Percentiles rank a stretch among this genome's conserved stretches.
Evolutionary conservation across 2,888 invertebrate species (phyloP).

Genomic region (Lasioglossum pauxillum): DNA sequence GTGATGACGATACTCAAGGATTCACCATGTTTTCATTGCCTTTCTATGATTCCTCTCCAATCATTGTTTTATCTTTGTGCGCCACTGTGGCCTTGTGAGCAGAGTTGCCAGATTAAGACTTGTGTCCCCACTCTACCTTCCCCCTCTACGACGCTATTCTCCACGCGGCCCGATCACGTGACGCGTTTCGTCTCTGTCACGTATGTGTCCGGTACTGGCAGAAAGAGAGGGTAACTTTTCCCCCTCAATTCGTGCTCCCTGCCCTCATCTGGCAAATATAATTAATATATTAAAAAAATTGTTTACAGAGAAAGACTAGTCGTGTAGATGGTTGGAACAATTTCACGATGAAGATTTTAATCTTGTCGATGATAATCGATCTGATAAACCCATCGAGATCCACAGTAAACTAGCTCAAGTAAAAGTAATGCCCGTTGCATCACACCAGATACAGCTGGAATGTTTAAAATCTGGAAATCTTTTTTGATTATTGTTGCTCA

Average conservation of each 20-base stretch:
- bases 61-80: background rate
- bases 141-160: no score
- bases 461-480: no score
- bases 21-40: background rate
- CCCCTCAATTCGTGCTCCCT: no score
- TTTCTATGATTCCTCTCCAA: background rate
- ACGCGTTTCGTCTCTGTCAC: no score
- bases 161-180: no score
- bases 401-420: background rate
- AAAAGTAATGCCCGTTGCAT: background rate
- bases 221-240: no score
- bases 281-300: no score
- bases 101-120: background rate
- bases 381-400: background rate
- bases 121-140: no score
- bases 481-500: background rate
- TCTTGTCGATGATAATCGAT: background rate
- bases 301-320: background rate
- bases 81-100: background rate
- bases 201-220: no score
- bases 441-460: background rate
- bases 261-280: no score
- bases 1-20: constrained; percentile 29
- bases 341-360: background rate
- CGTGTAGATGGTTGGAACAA: background rate